Conservation (phyloP, 1,140 invertebrate species). For the Cotesia typhae region DNA sequence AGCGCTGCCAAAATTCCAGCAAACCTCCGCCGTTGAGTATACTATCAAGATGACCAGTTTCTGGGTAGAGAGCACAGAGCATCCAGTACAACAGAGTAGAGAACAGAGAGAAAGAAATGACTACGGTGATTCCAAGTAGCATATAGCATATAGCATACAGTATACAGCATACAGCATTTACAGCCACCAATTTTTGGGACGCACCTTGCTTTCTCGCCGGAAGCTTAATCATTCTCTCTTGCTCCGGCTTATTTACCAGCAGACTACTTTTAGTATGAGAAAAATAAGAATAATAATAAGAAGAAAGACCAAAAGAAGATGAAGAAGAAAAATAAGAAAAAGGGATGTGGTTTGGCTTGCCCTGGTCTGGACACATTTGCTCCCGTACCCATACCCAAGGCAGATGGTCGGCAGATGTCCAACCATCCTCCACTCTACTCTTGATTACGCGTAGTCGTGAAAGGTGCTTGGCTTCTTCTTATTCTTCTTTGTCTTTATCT, state of each 20-base stretch:
- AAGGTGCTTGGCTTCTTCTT: slow-evolving; percentile 18
- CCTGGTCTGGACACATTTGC: slow-evolving; percentile 30
- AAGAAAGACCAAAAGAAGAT: slow-evolving; percentile 16
- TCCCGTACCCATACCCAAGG: slow-evolving; percentile 1
- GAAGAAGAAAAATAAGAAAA: neutral
- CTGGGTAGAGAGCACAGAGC: no score
- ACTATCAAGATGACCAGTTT: no score
- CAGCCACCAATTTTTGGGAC: neutral
- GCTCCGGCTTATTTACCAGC: neutral
- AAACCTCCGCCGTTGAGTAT: no score
- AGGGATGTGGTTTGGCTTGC: slow-evolving; percentile 25
- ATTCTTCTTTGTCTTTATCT: neutral
- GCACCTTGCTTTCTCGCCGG: slow-evolving; percentile 27
- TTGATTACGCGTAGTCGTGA: slow-evolving; percentile 21
- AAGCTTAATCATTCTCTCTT: neutral
- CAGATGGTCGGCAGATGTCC: slow-evolving; percentile 39
- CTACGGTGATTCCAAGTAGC: neutral
- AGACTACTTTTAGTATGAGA: slow-evolving; percentile 23
- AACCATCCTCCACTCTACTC: slow-evolving; percentile 1
- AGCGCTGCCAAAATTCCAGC: no score
- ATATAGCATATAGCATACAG: neutral
- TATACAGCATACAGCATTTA: neutral
- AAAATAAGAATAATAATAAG: slow-evolving; percentile 6
- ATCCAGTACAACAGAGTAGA: no score
- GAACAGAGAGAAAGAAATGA: slow-evolving; percentile 2